Evolutionary conservation across 2,797 vertebrate species (phyloP).

Genomic region (Tapera naevia): DNA sequence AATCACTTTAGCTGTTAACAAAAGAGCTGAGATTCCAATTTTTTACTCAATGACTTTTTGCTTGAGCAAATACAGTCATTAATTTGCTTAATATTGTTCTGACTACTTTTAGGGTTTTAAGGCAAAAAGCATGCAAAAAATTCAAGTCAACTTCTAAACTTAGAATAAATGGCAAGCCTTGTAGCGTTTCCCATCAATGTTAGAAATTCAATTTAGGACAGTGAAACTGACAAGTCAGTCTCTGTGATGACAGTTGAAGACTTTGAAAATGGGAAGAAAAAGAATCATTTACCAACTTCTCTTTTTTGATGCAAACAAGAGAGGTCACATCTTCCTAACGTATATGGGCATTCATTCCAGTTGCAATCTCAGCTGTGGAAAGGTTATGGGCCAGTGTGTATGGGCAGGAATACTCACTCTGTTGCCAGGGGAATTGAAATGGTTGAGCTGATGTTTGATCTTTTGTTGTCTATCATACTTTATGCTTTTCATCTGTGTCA

Average conservation of each 20-base stretch:
- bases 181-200: background rate
- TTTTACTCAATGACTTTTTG: background rate
- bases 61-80: background rate
- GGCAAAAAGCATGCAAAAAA: background rate
- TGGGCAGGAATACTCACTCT: background rate
- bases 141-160: background rate
- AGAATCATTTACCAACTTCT: background rate
- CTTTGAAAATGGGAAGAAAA: background rate
- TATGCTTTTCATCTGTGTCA: conserved; percentile 16
- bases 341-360: background rate
- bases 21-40: background rate
- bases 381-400: background rate
- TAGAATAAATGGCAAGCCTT: background rate
- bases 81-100: background rate
- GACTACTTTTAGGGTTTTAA: background rate
- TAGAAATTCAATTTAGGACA: conserved; percentile 7
- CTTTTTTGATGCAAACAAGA: conserved; percentile 1
- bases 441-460: conserved; percentile 5
- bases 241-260: background rate
- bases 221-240: background rate
- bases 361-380: conserved; percentile 24
- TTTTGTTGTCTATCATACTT: background rate
- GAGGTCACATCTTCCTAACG: background rate
- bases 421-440: background rate
- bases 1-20: background rate